Conservation (phyloP, 2,888 invertebrate genomes). For the Eupithecia centaureata region DNA sequence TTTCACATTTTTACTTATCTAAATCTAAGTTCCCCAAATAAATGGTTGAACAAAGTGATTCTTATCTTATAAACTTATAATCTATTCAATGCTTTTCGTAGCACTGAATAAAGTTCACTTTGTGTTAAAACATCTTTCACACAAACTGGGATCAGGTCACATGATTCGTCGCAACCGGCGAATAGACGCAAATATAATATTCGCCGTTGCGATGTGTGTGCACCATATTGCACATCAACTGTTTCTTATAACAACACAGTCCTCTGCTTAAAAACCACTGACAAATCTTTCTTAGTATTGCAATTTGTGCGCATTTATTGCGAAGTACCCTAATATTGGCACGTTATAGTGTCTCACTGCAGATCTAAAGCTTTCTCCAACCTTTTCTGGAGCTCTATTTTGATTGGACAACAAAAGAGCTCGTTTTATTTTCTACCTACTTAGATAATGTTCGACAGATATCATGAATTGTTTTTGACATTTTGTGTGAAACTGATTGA, state of each 20-base stretch:
- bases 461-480: too few species aligned
- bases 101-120: not conserved
- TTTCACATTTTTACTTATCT: not conserved
- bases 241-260: not conserved
- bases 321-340: not conserved
- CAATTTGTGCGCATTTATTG: slow-evolving; percentile 5
- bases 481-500: too few species aligned
- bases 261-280: not conserved
- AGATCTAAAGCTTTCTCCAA: not conserved
- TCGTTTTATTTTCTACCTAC: not conserved
- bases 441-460: not conserved
- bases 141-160: not conserved
- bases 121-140: not conserved
- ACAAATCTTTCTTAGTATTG: not conserved
- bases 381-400: not conserved
- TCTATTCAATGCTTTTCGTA: not conserved
- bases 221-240: slow-evolving; percentile 3
- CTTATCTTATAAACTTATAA: not conserved
- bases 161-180: not conserved
- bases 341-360: not conserved
- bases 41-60: slow-evolving; percentile 1
- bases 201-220: not conserved
- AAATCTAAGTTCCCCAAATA: not conserved
- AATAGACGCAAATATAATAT: slow-evolving; percentile 9
- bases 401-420: not conserved